These are phyloP conservation scores for Conus canariensis DNA, from an alignment of 2,888 invertebrate genomes.

Conservation along the genomic window DNA sequence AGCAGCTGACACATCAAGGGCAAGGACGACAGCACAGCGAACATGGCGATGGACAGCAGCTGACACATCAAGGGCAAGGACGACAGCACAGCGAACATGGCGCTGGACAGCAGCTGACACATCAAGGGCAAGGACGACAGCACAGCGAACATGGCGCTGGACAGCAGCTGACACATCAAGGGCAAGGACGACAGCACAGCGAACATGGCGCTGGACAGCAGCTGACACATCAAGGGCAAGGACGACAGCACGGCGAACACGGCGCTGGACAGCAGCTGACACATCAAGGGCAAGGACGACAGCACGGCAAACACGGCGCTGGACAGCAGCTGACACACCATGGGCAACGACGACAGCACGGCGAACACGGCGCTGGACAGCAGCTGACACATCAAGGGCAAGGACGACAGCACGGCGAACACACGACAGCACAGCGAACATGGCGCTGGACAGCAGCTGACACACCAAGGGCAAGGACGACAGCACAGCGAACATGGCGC, in stretches of 20 bases:
- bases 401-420: too few relatives aligned
- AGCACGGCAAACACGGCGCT: slow-evolving; percentile 24
- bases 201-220: slow-evolving; percentile 19
- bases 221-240: slow-evolving; percentile 38
- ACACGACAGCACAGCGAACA: slow-evolving; percentile 32
- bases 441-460: slow-evolving; percentile 26
- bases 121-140: too few relatives aligned
- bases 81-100: slow-evolving; percentile 30
- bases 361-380: slow-evolving; percentile 22
- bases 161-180: slow-evolving; percentile 37
- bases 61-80: too few relatives aligned
- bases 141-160: slow-evolving; percentile 16
- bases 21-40: slow-evolving; percentile 35
- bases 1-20: slow-evolving; percentile 39
- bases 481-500: slow-evolving; percentile 22
- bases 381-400: slow-evolving; percentile 37
- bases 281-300: too few relatives aligned
- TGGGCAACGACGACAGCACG: slow-evolving; percentile 32
- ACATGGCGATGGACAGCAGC: slow-evolving; percentile 16
- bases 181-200: slow-evolving; percentile 35
- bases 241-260: slow-evolving; percentile 30
- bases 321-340: slow-evolving; percentile 35
- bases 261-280: slow-evolving; percentile 32
- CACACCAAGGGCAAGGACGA: too few relatives aligned
- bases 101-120: slow-evolving; percentile 29